phyloP scores from a whole-genome alignment of 2,113 vertebrate genomes.

The Leucoraja erinaceus region DNA sequence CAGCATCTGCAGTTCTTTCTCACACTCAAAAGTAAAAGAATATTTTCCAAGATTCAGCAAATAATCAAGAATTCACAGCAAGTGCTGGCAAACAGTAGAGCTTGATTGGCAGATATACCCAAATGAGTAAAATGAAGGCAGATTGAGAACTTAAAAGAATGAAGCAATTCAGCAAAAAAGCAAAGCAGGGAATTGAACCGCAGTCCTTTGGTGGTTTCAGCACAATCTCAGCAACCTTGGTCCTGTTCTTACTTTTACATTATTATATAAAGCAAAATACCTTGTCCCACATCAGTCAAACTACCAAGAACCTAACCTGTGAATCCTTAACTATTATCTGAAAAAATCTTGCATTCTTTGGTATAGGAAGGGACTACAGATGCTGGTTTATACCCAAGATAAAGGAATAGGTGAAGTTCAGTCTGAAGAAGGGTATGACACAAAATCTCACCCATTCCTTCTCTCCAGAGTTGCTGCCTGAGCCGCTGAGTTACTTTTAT shows the following conservation, averaged over 20 bases:
- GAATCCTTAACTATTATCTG: not conserved
- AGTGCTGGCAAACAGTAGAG: not conserved
- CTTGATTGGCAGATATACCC: not conserved
- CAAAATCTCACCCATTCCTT: no score
- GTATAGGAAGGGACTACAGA: no score
- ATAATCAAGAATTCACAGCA: not conserved
- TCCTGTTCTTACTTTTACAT: not conserved
- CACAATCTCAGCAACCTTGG: not conserved
- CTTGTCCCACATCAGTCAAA: not conserved
- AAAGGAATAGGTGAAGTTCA: no score
- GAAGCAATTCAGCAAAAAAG: not conserved
- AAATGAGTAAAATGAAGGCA: not conserved
- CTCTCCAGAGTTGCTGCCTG: no score
- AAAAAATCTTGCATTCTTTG: not conserved
- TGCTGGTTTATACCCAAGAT: no score
- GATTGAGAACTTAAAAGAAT: not conserved
- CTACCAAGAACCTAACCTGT: not conserved
- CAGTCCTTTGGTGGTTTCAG: not conserved
- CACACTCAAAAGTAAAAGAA: not conserved
- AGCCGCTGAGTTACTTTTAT: no score
- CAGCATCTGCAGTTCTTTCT: no score
- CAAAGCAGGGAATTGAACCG: not conserved
- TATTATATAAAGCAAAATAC: not conserved
- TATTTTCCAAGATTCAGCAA: not conserved
- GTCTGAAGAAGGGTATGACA: no score